Conservation (phyloP, 2,888 invertebrate genomes). For the Cerastis rubricosa region DNA sequence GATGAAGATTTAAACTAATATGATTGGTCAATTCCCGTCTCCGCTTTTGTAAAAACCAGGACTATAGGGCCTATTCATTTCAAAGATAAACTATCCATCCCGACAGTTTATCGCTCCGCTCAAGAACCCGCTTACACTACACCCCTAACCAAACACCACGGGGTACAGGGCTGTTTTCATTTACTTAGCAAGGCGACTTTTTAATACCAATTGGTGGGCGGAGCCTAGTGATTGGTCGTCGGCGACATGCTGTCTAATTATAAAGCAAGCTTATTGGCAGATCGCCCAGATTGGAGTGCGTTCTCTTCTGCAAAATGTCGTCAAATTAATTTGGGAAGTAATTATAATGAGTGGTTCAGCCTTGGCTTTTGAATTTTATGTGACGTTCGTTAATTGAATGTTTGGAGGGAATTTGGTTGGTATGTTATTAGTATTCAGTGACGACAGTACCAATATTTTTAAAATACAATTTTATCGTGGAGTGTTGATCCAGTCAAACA, state of each 20-base stretch:
- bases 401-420: constrained; percentile 1
- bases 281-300: constrained; percentile 62
- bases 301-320: constrained; percentile 54
- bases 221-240: constrained; percentile 71
- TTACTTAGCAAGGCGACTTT: constrained; percentile 83
- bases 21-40: background rate
- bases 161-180: constrained; percentile 84
- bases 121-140: constrained; percentile 48
- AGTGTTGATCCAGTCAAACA: background rate
- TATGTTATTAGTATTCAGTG: background rate
- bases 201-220: constrained; percentile 84
- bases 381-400: constrained; percentile 25
- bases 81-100: background rate
- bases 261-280: constrained; percentile 69
- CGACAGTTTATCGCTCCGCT: constrained; percentile 40
- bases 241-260: constrained; percentile 86
- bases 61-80: background rate
- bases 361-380: constrained; percentile 35
- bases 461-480: background rate
- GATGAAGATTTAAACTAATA: background rate
- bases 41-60: background rate
- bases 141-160: constrained; percentile 66
- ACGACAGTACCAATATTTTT: background rate
- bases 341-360: constrained; percentile 54
- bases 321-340: constrained; percentile 60